Evolutionary conservation across 2,888 invertebrate species (phyloP).

Genomic region (Nemotelus nigrinus): DNA sequence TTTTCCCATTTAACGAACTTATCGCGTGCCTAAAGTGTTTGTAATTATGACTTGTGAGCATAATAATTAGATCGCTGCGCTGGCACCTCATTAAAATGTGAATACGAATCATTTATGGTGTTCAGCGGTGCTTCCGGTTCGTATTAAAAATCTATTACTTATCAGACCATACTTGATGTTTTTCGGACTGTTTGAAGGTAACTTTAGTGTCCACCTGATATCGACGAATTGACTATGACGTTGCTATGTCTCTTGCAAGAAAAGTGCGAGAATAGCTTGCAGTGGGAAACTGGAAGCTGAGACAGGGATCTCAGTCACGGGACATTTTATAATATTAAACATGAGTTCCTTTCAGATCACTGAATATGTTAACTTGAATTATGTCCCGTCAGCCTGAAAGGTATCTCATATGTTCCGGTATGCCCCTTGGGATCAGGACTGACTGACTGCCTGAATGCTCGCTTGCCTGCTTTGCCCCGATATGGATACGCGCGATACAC

Average conservation of each 20-base stretch:
- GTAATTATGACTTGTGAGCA: constrained; percentile 43
- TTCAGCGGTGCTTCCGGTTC: constrained; percentile 28
- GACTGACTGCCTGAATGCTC: not conserved
- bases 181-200: constrained; percentile 14
- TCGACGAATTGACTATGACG: not conserved
- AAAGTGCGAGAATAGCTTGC: not conserved
- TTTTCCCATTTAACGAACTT: constrained; percentile 28
- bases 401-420: constrained; percentile 34
- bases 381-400: constrained; percentile 35
- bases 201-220: constrained; percentile 2
- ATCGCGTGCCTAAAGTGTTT: constrained; percentile 38
- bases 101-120: constrained; percentile 12
- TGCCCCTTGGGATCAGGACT: constrained; percentile 29
- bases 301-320: constrained; percentile 12
- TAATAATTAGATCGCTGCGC: constrained; percentile 41
- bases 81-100: constrained; percentile 43
- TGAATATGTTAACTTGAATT: constrained; percentile 43
- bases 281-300: not conserved
- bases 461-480: not conserved
- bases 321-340: constrained; percentile 42
- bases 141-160: constrained; percentile 33
- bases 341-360: constrained; percentile 42
- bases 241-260: too few species aligned
- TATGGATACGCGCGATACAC: not conserved
- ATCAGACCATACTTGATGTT: constrained; percentile 29